Base-by-base conservation (phyloP, 2,888 invertebrate species). In the Eremobia ochroleuca region DNA sequence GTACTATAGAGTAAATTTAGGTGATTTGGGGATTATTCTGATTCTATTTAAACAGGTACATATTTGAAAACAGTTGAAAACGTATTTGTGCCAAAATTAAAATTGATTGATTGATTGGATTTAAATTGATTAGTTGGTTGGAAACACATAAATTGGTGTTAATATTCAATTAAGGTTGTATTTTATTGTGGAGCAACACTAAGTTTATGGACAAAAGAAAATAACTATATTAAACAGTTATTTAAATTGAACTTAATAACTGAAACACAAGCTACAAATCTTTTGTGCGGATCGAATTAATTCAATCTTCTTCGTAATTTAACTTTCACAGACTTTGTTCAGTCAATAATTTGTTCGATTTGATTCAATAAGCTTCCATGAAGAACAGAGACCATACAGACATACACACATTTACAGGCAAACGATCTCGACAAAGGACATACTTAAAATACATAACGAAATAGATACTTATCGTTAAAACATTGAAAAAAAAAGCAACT, bases 261-360 rank as follows among this genome's bases (percentile, higher is more conserved):
- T 82, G 46, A 65, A 80, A 61, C 25, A 34, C 28, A 61, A 77
- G 37, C 52, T 46, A 37, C 9, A 40, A 80, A 83, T 83, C 37
- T 69, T 21, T 76, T 58, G 66, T 70, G 18, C 25, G 28, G 34
- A 55, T 77, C 25, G 31, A 71, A 66, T 46, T 46, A 77, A 37
- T 77, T 31, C 64, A 46, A 61, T 61, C 34, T 67, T 52, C 28
- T 83, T 66, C 43, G 34, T 70, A 83, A 81, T 81, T 55, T 58
- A 70, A 81, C 61, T 83, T 77, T 61, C 55, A 55, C 43, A 52
- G 65, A 77, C 64, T 83, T 80, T 31, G 49, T 71, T 70, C 34
- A 67, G 18, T n/a, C 21, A 68, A 62, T 77, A 13, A 77, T 77
- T 66, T 21, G 70, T 71, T 61, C 46, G 15, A 77, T 78, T 71